phyloP scores from a whole-genome alignment of 30 jellyfish, hydroid and myxozoan genomes.

The Mastigias papua region DNA sequence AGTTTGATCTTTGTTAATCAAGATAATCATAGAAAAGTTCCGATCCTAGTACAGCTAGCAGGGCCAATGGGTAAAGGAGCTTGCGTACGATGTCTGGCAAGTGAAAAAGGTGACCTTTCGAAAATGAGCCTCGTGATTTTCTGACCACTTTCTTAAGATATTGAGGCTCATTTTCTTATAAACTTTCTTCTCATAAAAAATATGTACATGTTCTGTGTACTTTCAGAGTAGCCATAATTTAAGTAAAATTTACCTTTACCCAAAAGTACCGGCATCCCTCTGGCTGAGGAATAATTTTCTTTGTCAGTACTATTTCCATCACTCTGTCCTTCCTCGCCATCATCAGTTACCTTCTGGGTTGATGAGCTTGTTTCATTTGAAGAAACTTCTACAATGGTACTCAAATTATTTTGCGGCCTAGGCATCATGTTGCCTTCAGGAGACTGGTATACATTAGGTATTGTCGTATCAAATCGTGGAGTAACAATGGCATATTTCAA shows the following conservation, averaged over 20 bases:
- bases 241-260: neutral
- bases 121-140: too few relatives aligned
- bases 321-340: conserved; percentile 21
- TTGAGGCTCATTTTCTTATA: too few relatives aligned
- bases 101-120: too few relatives aligned
- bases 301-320: neutral
- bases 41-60: too few relatives aligned
- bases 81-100: too few relatives aligned
- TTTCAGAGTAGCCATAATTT: too few relatives aligned
- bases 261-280: neutral
- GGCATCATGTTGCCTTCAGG: neutral
- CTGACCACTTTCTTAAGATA: too few relatives aligned
- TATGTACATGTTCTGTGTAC: too few relatives aligned
- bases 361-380: neutral
- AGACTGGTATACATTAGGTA: conserved; percentile 44
- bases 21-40: too few relatives aligned
- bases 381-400: conserved; percentile 41
- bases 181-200: too few relatives aligned
- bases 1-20: too few relatives aligned
- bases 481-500: conserved; percentile 86
- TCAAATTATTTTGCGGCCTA: neutral
- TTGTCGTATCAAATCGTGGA: conserved; percentile 65
- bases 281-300: neutral
- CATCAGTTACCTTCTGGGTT: neutral
- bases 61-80: too few relatives aligned